phyloP scores from a whole-genome alignment of 2,797 vertebrate genomes.

The Acanthurus leucopareius region DNA sequence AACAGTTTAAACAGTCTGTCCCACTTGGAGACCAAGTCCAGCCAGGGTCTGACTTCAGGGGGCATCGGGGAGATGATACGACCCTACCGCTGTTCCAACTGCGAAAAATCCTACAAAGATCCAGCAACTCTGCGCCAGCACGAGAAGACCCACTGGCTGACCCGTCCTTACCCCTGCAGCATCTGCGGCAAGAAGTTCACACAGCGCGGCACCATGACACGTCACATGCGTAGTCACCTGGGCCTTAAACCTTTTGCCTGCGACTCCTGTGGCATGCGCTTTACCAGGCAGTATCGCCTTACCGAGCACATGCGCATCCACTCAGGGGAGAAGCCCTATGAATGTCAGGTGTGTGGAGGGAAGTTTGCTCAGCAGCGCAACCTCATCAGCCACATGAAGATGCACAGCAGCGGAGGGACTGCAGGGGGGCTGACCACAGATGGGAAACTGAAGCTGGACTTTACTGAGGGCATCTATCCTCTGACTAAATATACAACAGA shows the following conservation, averaged over 20 bases:
- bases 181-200: constrained; percentile 99
- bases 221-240: constrained; percentile 99
- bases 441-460: constrained; percentile 96
- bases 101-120: constrained; percentile 99
- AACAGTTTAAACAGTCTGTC: constrained; percentile 83
- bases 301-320: constrained; percentile 99
- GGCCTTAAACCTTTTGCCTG: constrained; percentile 99
- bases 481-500: constrained; percentile 96
- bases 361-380: constrained; percentile 99
- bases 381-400: constrained; percentile 99
- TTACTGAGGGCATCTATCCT: constrained; percentile 95
- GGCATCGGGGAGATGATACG: constrained; percentile 92
- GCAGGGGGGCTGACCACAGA: constrained; percentile 85
- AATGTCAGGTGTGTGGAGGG: constrained; percentile 98
- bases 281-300: constrained; percentile 99
- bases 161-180: constrained; percentile 97
- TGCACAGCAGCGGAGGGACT: constrained; percentile 92
- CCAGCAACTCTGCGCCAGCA: constrained; percentile 97
- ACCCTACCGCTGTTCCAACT: constrained; percentile 96
- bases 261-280: constrained; percentile 98
- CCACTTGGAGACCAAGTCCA: constrained; percentile 84
- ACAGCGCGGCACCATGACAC: constrained; percentile 98
- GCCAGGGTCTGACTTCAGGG: constrained; percentile 85
- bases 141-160: constrained; percentile 99
- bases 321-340: constrained; percentile 98